Conservation (phyloP, 2,888 invertebrate genomes). For the Apoda limacodes region DNA sequence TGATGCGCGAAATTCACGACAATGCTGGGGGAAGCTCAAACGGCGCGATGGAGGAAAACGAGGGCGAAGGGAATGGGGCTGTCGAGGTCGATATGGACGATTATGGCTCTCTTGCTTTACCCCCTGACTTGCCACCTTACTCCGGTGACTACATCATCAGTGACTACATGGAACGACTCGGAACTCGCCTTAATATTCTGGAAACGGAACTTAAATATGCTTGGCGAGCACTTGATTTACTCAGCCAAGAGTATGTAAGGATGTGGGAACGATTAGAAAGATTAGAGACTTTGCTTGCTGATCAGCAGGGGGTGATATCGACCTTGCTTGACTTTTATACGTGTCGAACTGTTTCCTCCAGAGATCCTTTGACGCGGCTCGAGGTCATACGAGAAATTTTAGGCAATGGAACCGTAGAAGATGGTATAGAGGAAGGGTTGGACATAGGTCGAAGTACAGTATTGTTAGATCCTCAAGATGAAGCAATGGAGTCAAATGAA, state of each 20-base stretch:
- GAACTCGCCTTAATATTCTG: slow-evolving; percentile 86
- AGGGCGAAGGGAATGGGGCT: slow-evolving; percentile 66
- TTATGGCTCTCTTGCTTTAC: slow-evolving; percentile 65
- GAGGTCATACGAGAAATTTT: slow-evolving; percentile 76
- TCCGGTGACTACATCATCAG: slow-evolving; percentile 83
- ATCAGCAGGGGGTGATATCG: slow-evolving; percentile 91
- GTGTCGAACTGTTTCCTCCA: slow-evolving; percentile 55
- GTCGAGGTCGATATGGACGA: slow-evolving; percentile 67
- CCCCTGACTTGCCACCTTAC: slow-evolving; percentile 63
- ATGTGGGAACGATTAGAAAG: slow-evolving; percentile 95
- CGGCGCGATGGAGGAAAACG: slow-evolving; percentile 67
- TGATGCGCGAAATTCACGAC: slow-evolving; percentile 69
- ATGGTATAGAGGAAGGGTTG: slow-evolving; percentile 75
- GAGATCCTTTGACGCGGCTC: slow-evolving; percentile 64
- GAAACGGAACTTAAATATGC: slow-evolving; percentile 94
- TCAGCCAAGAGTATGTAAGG: slow-evolving; percentile 92
- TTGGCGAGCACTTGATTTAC: slow-evolving; percentile 90
- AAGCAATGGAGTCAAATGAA: slow-evolving; percentile 80
- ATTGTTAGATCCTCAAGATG: slow-evolving; percentile 52
- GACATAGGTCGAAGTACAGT: slow-evolving; percentile 61
- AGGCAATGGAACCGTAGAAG: slow-evolving; percentile 74
- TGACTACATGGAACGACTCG: slow-evolving; percentile 91
- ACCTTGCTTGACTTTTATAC: slow-evolving; percentile 87
- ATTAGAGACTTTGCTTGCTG: slow-evolving; percentile 85
- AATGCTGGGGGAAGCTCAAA: slow-evolving; percentile 58